These are phyloP conservation scores for human (Homo sapiens) DNA, from an alignment of 2,113 vertebrate species.

Conservation along the genomic window DNA sequence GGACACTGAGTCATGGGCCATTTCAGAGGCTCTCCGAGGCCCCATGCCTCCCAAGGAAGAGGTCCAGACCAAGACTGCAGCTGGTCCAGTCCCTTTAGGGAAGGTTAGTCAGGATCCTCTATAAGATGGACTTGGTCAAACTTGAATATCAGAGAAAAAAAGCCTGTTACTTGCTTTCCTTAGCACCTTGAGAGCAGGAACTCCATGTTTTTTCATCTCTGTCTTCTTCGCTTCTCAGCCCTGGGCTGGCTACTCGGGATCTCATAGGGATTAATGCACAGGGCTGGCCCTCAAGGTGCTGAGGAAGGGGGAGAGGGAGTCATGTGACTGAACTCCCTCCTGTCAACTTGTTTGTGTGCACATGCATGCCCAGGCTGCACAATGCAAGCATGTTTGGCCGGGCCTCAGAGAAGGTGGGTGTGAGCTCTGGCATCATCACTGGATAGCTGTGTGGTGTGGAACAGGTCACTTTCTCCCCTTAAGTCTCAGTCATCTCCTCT, in stretches of 20 bases:
- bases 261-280: too few species aligned
- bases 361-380: accelerated
- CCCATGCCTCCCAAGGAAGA: accelerated
- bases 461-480: neutral
- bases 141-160: neutral
- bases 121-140: neutral
- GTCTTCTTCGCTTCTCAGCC: neutral
- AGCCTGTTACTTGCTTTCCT: neutral
- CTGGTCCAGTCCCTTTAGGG: neutral
- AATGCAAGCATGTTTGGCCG: accelerated
- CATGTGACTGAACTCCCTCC: neutral
- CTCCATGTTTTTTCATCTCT: neutral
- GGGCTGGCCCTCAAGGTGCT: neutral
- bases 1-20: neutral
- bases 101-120: neutral
- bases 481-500: neutral
- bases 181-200: neutral
- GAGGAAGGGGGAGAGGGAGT: neutral
- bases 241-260: neutral
- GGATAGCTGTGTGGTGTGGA: neutral
- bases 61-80: neutral
- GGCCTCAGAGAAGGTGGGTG: neutral
- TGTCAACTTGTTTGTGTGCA: accelerated
- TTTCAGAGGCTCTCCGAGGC: neutral
- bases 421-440: neutral